Conservation (phyloP, 2,113 vertebrate species). For the Pseudopodoces humilis region DNA sequence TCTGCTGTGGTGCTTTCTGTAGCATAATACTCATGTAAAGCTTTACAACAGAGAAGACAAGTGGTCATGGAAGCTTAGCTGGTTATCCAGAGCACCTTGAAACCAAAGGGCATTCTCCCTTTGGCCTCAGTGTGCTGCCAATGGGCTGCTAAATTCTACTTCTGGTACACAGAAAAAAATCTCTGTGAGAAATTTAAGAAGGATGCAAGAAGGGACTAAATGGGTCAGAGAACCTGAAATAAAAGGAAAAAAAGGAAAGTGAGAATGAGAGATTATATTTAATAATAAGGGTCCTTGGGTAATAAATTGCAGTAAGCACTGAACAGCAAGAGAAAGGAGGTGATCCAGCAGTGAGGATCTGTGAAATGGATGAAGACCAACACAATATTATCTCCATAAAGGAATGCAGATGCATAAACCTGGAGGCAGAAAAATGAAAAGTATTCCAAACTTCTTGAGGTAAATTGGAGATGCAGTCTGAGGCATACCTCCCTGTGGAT, state of each 20-base stretch:
- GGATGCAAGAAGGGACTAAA: neutral
- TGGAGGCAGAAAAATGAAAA: neutral
- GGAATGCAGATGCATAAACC: neutral
- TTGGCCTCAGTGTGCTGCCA: neutral
- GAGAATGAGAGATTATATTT: neutral
- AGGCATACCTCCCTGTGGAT: neutral
- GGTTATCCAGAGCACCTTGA: slow-evolving; percentile 1
- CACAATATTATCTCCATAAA: neutral
- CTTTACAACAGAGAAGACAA: slow-evolving; percentile 21
- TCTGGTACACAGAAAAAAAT: neutral
- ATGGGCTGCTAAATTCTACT: neutral
- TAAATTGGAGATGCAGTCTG: slow-evolving; percentile 14
- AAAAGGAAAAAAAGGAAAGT: neutral
- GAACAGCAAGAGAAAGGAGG: neutral
- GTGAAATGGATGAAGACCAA: neutral
- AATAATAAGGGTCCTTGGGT: neutral
- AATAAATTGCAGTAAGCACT: neutral
- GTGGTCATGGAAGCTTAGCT: slow-evolving; percentile 6
- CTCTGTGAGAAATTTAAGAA: neutral
- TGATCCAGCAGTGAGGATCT: neutral
- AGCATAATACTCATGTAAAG: neutral
- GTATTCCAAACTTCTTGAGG: neutral
- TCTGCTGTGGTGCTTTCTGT: slow-evolving; percentile 38
- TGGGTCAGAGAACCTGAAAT: neutral
- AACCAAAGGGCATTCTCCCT: neutral